Base-by-base conservation (phyloP, 2,113 vertebrate species). In the Myotis lucifugus region DNA sequence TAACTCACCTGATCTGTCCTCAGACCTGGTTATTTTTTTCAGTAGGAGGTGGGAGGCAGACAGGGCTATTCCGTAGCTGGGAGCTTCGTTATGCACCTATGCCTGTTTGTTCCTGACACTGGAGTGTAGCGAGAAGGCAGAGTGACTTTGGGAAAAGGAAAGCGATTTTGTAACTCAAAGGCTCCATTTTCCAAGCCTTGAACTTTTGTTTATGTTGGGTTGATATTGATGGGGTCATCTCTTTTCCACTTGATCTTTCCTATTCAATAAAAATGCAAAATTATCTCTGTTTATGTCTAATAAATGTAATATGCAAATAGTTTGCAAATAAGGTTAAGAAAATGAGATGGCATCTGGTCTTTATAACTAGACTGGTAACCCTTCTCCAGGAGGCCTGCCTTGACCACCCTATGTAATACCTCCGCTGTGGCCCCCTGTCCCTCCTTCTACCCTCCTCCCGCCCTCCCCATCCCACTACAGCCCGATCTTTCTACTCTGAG, bases 321-420 rank as follows among this genome's bases (percentile, higher is more conserved):
- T 79, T 91, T 48, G 48, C 34, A 93, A 90, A 88, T 52, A 79
- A 79, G 72, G 25, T 81, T 59, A 85, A 94, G 74, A 67, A 78
- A 85, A 72, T 66, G 52, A 52, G 17, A 19, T 61, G n/a, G 32
- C 11, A 46, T 67, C 37, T 93, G 67, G 52, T 37, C 72, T 93
- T 87, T 34, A 12, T 76, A 79, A 93, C 17, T 50, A 66, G 50
- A 73, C 66, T 37, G 50, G 11, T 56, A 70, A 27, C 0, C 11
- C 42, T 90, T 61, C 50, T 85, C 21, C 42, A n/a, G 70, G 52
- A 86, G 29, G 13, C 27, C 37, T 48, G 4, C 25, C 37, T 32
- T 29, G 37, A 48, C 6, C 3, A 12, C 34, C 50, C 18, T 56
- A 2, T 34, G 21, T 52, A 32, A 32, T 7, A 13, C 4, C 19